Evolutionary conservation across 2,888 invertebrate genomes (phyloP).

Genomic region (Amblyteles armatorius): DNA sequence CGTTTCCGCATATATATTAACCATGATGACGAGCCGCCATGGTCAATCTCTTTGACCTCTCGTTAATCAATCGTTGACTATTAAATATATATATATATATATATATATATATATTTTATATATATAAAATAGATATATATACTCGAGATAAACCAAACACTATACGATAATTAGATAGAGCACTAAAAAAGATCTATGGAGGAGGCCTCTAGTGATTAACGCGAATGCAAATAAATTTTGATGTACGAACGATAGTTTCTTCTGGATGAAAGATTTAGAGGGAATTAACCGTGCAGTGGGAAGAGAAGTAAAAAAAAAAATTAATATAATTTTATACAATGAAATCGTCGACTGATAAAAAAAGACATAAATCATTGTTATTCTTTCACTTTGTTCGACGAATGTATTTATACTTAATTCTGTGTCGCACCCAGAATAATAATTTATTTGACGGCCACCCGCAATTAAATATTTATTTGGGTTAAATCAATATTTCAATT

Average conservation of each 20-base stretch:
- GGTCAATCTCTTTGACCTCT: conserved; percentile 64
- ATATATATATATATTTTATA: not conserved
- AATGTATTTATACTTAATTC: too few species aligned
- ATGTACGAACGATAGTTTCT: conserved; percentile 29
- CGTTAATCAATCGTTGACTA: conserved; percentile 60
- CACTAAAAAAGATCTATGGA: conserved; percentile 46
- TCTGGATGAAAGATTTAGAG: not conserved
- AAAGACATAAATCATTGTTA: too few species aligned
- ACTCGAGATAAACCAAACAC: conserved; percentile 12
- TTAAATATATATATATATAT: conserved; percentile 1
- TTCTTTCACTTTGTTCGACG: too few species aligned
- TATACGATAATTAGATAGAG: conserved; percentile 53
- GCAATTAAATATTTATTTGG: too few species aligned
- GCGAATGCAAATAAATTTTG: conserved; percentile 58
- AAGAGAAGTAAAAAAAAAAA: not conserved
- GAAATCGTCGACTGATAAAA: too few species aligned
- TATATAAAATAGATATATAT: conserved; percentile 29
- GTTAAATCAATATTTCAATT: too few species aligned
- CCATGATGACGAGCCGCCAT: conserved; percentile 23
- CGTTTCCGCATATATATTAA: conserved; percentile 43
- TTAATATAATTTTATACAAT: not conserved
- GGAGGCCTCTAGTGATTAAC: conserved; percentile 53
- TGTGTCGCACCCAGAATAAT: too few species aligned
- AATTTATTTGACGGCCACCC: too few species aligned
- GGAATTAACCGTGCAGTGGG: not conserved